These are phyloP conservation scores for Osmerus eperlanus DNA, from an alignment of 2,113 vertebrate species.

Conservation along the genomic window DNA sequence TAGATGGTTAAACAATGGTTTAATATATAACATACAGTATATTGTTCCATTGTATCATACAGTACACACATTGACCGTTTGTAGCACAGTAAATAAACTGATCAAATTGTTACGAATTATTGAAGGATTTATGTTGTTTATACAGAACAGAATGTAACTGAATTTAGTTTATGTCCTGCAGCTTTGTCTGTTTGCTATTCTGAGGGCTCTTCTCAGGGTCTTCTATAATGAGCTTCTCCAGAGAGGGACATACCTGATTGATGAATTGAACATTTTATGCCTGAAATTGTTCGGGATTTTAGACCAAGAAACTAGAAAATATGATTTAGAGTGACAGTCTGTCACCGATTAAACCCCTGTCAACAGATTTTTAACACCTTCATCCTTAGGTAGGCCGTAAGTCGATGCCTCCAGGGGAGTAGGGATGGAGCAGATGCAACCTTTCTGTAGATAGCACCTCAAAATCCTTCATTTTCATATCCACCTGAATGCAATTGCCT, in stretches of 20 bases:
- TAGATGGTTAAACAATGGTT: too few relatives aligned
- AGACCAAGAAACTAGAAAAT: neutral
- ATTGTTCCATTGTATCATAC: too few relatives aligned
- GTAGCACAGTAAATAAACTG: too few relatives aligned
- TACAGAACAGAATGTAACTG: neutral
- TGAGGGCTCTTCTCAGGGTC: neutral
- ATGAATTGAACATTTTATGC: neutral
- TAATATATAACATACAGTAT: too few relatives aligned
- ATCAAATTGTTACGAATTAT: neutral
- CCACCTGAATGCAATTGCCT: constrained; percentile 47
- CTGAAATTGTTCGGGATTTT: constrained; percentile 3
- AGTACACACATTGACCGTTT: too few relatives aligned
- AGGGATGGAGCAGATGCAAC: constrained; percentile 35
- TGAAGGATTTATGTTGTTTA: neutral
- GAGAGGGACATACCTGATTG: neutral
- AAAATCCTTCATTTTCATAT: constrained; percentile 70
- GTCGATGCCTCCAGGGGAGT: constrained; percentile 30
- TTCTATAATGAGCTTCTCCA: neutral
- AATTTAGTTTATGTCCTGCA: neutral
- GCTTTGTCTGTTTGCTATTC: neutral
- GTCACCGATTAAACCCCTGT: constrained; percentile 55
- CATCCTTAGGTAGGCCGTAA: constrained; percentile 41
- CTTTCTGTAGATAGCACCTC: constrained; percentile 56
- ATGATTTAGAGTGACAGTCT: constrained; percentile 22
- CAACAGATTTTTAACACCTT: constrained; percentile 44